Base-by-base conservation (phyloP, 2,113 vertebrate genomes). In the Brachirus orientalis region DNA sequence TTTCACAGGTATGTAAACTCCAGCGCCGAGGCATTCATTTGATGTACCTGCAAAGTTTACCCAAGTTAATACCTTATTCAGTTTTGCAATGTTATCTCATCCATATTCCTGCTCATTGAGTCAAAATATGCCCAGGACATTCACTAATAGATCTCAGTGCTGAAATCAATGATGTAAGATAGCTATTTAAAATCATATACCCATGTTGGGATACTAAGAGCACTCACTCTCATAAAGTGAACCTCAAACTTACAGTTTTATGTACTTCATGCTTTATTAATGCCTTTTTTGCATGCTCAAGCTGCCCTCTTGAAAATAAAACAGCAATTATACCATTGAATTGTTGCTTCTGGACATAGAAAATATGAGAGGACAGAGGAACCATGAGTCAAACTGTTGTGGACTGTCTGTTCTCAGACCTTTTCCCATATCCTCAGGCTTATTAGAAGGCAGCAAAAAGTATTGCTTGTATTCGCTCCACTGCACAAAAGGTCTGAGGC, bases 1-100 rank as follows among this genome's bases (percentile, higher is more conserved):
- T 80, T 90, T 86, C 82, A 70, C 80, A 90, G 77, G 86, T 85
- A 90, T 90, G 83, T 87, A 76, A 89, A 91, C 89, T 90, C 71
- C 75, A 74, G 64, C 67, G 67, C 64, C 75, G 82, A 83, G 80
- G 85, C 80, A 84, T 66, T 69, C 80, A 87, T 83, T 88, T 91
- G 89, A 89, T 90, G 86, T 89, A 38, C 64, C 87, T 50, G 77
- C 75, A 80, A 84, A 75, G 84, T 87, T 88, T 85, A 84, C 83
- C 66, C 74, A 73, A 66, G 87, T 86, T 89, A 88, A 90, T 86
- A 58, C 55, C 85, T 90, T 78, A 85, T 88, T 82, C 69, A 40
- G 68, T 62, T 81, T 74, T 77, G 86, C 80, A 81, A 86, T 10
- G 53, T 43, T 72, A 77, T 85, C 55, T 43, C 69, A 77, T 85